phyloP scores from a whole-genome alignment of 2,888 invertebrate genomes.

The Morpho achilles region DNA sequence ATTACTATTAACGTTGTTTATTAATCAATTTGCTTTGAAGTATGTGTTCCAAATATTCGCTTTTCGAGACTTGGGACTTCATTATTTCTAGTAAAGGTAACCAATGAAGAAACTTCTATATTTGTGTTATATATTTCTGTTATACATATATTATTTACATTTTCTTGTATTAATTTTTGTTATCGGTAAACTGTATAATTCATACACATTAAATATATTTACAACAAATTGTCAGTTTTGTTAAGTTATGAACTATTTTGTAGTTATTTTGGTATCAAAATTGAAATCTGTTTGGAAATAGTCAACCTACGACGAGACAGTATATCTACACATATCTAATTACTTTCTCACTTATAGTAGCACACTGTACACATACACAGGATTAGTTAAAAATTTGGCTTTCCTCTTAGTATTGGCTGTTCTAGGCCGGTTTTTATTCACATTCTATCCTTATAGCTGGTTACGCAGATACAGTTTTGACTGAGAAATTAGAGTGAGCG shows the following conservation, averaged over 20 bases:
- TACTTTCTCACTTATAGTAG: no score
- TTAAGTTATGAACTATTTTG: not conserved
- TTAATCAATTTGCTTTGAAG: slow-evolving; percentile 5
- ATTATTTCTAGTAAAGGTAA: slow-evolving; percentile 7
- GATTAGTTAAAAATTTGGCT: no score
- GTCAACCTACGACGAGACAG: no score
- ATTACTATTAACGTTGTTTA: not conserved
- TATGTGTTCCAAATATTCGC: slow-evolving; percentile 2
- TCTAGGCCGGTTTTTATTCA: no score
- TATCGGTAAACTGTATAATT: not conserved
- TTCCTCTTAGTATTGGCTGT: no score
- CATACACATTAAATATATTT: not conserved
- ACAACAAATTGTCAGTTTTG: not conserved
- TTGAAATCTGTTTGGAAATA: no score
- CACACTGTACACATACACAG: no score
- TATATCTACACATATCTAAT: no score
- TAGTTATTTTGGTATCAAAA: not conserved
- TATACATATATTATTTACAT: not conserved
- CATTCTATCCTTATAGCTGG: no score
- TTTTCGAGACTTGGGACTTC: not conserved
- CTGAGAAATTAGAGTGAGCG: no score
- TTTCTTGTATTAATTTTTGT: not conserved
- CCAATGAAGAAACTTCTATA: not conserved
- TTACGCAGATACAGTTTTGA: no score
- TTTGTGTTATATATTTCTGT: not conserved